phyloP scores from a whole-genome alignment of 2,113 vertebrate genomes.

The Myocastor coypus region DNA sequence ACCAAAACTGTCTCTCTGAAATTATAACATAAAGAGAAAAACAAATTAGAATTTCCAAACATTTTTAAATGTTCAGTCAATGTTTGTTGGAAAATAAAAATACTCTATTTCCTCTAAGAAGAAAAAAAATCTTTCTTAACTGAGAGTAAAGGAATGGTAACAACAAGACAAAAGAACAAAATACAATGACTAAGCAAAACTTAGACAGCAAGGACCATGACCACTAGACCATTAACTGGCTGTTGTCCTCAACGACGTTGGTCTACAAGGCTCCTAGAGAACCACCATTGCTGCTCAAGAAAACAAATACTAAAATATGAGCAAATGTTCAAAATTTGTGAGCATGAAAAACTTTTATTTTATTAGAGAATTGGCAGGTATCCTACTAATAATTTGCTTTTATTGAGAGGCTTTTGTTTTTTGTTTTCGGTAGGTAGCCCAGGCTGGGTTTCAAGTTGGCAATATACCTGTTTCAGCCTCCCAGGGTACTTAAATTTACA shows the following conservation, averaged over 20 bases:
- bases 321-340: conserved; percentile 29
- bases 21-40: conserved; percentile 42
- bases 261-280: neutral
- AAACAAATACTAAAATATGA: neutral
- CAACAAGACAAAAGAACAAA: conserved; percentile 5
- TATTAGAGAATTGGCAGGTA: neutral
- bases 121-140: neutral
- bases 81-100: conserved; percentile 48
- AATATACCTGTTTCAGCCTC: neutral
- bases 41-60: conserved; percentile 43
- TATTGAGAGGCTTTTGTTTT: neutral
- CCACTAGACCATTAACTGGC: neutral
- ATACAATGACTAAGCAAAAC: neutral
- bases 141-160: conserved; percentile 41
- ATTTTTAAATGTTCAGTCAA: neutral
- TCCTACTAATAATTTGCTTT: neutral
- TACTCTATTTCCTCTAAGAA: neutral
- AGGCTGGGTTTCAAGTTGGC: neutral
- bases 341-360: conserved; percentile 15
- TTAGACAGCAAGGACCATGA: neutral
- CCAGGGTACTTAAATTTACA: neutral
- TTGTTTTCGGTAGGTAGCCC: neutral
- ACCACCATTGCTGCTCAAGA: neutral
- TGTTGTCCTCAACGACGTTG: neutral
- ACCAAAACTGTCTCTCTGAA: conserved; percentile 49